A percentile compares a stretch with the other conserved stretches of the same genome.
Conservation (phyloP, 2,888 invertebrate genomes). For the Noctua janthe region DNA sequence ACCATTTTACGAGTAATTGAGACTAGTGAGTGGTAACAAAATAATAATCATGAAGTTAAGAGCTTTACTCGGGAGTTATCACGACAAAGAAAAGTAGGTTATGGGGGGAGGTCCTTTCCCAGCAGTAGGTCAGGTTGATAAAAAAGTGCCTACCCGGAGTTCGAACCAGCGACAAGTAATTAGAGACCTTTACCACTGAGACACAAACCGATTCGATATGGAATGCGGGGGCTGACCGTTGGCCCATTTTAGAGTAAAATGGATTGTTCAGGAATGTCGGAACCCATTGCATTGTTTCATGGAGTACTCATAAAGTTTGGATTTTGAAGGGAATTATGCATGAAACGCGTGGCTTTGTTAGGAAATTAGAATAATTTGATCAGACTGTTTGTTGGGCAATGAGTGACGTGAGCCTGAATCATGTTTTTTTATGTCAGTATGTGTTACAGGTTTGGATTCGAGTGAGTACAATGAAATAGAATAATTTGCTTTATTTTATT, state of each 20-base stretch:
- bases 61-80: not conserved
- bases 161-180: not conserved
- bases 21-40: not conserved
- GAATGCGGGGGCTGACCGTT: not conserved
- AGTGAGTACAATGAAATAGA: conserved; percentile 4
- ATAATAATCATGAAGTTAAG: not conserved
- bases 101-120: not conserved
- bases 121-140: not conserved
- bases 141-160: not conserved
- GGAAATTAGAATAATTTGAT: conserved; percentile 58
- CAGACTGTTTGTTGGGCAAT: conserved; percentile 32
- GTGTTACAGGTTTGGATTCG: conserved; percentile 3
- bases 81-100: not conserved
- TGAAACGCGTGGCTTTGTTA: conserved; percentile 46
- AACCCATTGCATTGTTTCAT: conserved; percentile 50
- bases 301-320: conserved; percentile 54
- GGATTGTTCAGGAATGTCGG: conserved; percentile 45
- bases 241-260: conserved; percentile 42
- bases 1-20: not conserved
- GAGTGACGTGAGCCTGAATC: conserved; percentile 20
- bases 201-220: not conserved
- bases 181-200: not conserved
- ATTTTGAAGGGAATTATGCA: conserved; percentile 54
- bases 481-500: conserved; percentile 13
- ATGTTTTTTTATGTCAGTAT: conserved; percentile 14